Evolutionary conservation across 2,113 vertebrate species (phyloP), one percentile per base, ranked within the genome.

Genomic region (Odocoileus hemionus): DNA sequence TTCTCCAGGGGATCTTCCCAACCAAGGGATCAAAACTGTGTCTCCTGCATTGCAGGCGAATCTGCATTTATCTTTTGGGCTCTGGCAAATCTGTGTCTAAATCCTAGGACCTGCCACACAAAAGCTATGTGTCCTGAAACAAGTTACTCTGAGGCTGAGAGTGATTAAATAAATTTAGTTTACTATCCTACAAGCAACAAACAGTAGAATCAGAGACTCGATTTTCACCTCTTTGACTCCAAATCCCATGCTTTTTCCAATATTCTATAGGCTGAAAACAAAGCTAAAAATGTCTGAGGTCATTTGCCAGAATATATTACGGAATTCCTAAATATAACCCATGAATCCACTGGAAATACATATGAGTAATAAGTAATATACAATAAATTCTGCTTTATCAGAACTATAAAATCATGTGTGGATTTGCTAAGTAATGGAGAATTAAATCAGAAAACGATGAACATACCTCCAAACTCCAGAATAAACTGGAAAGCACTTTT

Each of bases 381-480:
- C 30, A 74, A 93, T 60, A 85, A 96, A 90, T 47, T 92, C 28
- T 91, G 90, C 6, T 93, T 96, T 87, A 70, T 17, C 80, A 70
- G 89, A 70, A 87, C 15, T 83, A 90, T 13, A 96, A 92, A 89
- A 89, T n/a, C 52, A 94, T 43, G 15, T 39, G n/a, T 70, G 1
- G 15, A 85, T 79, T 88, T 60, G n/a, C 57, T 78, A 84, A 88
- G 58, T 45, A 25, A n/a, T n/a, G 11, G 55, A 43, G 47, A 97
- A 90, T 4, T 52, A 58, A 86, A 95, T 57, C 28, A 92, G 39
- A 30, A 55, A 97, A 87, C 28, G 86, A 52, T 85, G 45, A 89
- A 90, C 92, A 94, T 11, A 60, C 19, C 11, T 86, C 96, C 82
- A 70, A 92, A 97, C 17, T 83, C 16, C 45, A 94, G 82, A 94